Evolutionary conservation across 2,888 invertebrate species (phyloP).

Genomic region (Stenotaenia linearis): DNA sequence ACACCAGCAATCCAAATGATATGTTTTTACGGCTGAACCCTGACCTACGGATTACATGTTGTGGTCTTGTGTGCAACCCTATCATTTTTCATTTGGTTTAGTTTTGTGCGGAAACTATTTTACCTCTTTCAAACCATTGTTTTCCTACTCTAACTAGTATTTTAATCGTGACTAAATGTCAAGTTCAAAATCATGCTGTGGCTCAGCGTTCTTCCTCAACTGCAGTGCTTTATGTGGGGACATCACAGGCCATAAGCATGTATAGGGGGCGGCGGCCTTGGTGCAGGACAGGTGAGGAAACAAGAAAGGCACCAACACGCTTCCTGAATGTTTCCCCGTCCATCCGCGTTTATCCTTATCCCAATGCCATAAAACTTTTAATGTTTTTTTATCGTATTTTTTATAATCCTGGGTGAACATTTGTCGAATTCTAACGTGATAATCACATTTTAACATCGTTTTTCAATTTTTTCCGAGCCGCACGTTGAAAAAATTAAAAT

Average conservation of each 20-base stretch:
- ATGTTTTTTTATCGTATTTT: not conserved
- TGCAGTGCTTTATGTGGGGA: not conserved
- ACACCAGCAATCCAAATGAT: not conserved
- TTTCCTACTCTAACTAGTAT: not conserved
- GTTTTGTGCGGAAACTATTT: not conserved
- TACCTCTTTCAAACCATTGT: not conserved
- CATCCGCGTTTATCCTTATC: not conserved
- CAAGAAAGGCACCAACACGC: not conserved
- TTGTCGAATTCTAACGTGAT: not conserved
- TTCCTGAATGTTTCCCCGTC: not conserved
- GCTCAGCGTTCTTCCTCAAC: not conserved
- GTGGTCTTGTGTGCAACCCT: not conserved
- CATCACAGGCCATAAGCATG: constrained; percentile 1
- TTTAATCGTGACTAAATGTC: not conserved
- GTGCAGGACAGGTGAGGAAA: constrained; percentile 5
- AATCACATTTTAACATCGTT: not conserved
- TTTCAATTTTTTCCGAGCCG: not conserved
- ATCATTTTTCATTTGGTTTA: not conserved
- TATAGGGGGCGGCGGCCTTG: constrained; percentile 9
- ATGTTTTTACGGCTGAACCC: not conserved
- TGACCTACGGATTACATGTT: not conserved
- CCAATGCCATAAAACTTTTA: not conserved
- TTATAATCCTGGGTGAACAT: not conserved
- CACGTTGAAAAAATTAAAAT: not conserved
- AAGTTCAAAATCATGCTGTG: not conserved